A percentile compares a stretch with the other conserved stretches of the same genome.
Evolutionary conservation across 2,888 invertebrate species (phyloP).

Genomic region (Euphydryas editha): DNA sequence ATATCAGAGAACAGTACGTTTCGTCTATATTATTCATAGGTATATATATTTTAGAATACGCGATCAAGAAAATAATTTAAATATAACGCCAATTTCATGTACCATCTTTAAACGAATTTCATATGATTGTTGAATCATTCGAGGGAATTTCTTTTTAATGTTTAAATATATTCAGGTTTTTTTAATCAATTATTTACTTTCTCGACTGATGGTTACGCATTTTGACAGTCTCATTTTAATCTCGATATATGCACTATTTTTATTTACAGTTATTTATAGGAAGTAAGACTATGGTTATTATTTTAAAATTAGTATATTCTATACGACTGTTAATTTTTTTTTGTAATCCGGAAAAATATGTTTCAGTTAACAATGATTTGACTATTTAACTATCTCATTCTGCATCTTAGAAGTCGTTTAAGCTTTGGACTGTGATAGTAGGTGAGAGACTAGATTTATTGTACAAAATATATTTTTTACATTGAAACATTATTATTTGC

Average conservation of each 20-base stretch:
- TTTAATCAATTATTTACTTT: background rate
- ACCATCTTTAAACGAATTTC: too few species aligned
- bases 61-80: too few species aligned
- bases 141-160: too few species aligned
- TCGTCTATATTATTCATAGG: too few species aligned
- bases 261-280: background rate
- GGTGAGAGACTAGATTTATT: slow-evolving; percentile 61
- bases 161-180: background rate
- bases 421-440: slow-evolving; percentile 81
- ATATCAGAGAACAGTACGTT: too few species aligned
- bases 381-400: slow-evolving; percentile 12
- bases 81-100: too few species aligned
- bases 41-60: too few species aligned
- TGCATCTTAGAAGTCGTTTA: slow-evolving; percentile 37
- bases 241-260: background rate
- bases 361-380: slow-evolving; percentile 13
- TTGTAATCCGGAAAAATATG: background rate
- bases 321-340: background rate
- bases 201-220: background rate
- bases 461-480: slow-evolving; percentile 61
- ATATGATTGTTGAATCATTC: too few species aligned
- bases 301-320: background rate
- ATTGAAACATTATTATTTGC: slow-evolving; percentile 52
- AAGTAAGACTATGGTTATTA: background rate
- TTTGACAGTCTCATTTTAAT: background rate